Conservation (phyloP, 2,113 vertebrate genomes). For the Glaucidium brasilianum region DNA sequence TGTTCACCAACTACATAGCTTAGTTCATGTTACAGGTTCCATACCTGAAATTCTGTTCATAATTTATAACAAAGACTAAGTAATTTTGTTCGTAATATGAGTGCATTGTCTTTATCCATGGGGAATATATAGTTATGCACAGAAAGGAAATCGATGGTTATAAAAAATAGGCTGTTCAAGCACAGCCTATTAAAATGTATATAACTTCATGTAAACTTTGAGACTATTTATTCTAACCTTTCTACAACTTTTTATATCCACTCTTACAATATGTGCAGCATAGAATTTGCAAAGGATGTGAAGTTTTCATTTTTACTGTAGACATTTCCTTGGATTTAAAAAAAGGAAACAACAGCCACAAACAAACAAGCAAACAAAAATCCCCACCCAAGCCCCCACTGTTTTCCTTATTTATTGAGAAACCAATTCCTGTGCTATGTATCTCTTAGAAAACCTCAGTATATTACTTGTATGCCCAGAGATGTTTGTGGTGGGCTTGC, state of each 20-base stretch:
- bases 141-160: background rate
- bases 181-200: background rate
- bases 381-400: background rate
- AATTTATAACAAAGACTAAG: background rate
- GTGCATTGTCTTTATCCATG: background rate
- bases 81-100: background rate
- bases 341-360: background rate
- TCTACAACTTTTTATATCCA: background rate
- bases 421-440: background rate
- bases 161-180: background rate
- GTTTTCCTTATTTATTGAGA: background rate
- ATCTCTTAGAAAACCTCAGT: background rate
- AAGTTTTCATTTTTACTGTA: background rate
- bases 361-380: background rate
- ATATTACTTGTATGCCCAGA: background rate
- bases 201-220: background rate
- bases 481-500: background rate
- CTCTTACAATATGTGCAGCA: background rate
- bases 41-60: background rate
- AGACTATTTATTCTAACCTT: background rate
- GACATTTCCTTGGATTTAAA: background rate
- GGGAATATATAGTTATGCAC: background rate
- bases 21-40: background rate
- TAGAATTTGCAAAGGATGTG: background rate
- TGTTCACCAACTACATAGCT: background rate